Conservation (phyloP, 2,797 vertebrate genomes). For the Gallinago stenura region DNA sequence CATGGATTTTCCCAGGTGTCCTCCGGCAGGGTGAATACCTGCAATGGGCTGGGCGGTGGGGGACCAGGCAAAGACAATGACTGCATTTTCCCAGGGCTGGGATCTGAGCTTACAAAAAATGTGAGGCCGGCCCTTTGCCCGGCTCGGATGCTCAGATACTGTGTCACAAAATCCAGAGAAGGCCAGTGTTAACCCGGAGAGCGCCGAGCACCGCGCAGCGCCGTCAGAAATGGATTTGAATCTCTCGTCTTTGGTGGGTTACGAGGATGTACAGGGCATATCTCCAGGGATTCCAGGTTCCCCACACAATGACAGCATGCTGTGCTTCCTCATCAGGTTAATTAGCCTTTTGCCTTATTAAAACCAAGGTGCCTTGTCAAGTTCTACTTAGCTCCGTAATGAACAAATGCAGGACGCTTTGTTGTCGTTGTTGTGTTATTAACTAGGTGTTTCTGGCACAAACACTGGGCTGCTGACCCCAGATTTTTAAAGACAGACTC, state of each 20-base stretch:
- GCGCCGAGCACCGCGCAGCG: neutral
- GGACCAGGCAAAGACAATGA: neutral
- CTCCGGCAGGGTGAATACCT: neutral
- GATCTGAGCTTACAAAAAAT: constrained; percentile 33
- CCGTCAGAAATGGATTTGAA: neutral
- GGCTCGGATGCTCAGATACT: neutral
- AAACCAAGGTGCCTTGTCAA: neutral
- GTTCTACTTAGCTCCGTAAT: neutral
- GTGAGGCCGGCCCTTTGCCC: neutral
- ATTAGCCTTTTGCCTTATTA: constrained; percentile 35
- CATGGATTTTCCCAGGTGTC: neutral
- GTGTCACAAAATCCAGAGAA: neutral
- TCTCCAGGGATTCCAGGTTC: neutral
- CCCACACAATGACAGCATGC: neutral
- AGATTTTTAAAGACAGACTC: constrained; percentile 23
- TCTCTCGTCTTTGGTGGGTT: neutral
- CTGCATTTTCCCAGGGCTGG: constrained; percentile 34
- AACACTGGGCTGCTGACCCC: neutral
- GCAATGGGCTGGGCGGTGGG: neutral
- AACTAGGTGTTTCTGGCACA: neutral
- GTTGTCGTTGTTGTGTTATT: neutral
- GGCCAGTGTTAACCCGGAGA: neutral
- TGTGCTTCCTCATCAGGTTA: neutral
- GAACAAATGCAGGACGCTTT: neutral
- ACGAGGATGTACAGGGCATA: neutral